Base-by-base conservation (phyloP, 2,888 invertebrate genomes). In the Parnassius smintheus region DNA sequence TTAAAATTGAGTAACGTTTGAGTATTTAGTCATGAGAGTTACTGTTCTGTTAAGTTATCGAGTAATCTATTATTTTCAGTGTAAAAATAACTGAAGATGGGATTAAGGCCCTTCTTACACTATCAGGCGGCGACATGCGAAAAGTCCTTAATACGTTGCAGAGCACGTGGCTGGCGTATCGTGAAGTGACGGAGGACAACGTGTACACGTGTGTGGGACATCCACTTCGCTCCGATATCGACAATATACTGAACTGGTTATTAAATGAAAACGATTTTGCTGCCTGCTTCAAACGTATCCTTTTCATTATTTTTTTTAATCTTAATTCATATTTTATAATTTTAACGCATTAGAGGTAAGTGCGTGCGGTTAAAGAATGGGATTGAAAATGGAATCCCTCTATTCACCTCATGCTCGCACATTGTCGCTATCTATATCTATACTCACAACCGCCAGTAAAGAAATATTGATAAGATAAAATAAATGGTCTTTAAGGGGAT, bases 121-220 rank as follows among this genome's bases (percentile, higher is more conserved):
- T 99, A 1, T 96, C 98, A 0, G 96, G 96, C 64, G 99, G 99
- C 11, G 99, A 99, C 87, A 99, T 99, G 99, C 94, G 99, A 71
- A 97, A 97, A 84, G 98, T 99, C 0, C 87, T 99, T 25, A 99
- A 99, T 88, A 96, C 99, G 25, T 91, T 99, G 57, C 99, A 99
- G 92, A 98, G 98, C 88, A 97, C 98, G 11, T 96, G 97, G 88
- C 95, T 99, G 87, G 98, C 99, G 1, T 98, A 96, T 85, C 96
- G 96, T 71, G 91, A 93, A 69, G 97, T 99, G 45, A 96, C 95
- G 41, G 98, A 98, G 86, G 95, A 96, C 70, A 96, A 95, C 81
- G 99, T 94, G 2, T 99, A 99, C 85, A 95, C 95, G 1, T 99
- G 99, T 84, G 98, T 99, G 44, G 99, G 99, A 0, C 99, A 99